Conservation (phyloP, 2,888 invertebrate genomes). For the Scaptodrosophila latifasciaeformis region DNA sequence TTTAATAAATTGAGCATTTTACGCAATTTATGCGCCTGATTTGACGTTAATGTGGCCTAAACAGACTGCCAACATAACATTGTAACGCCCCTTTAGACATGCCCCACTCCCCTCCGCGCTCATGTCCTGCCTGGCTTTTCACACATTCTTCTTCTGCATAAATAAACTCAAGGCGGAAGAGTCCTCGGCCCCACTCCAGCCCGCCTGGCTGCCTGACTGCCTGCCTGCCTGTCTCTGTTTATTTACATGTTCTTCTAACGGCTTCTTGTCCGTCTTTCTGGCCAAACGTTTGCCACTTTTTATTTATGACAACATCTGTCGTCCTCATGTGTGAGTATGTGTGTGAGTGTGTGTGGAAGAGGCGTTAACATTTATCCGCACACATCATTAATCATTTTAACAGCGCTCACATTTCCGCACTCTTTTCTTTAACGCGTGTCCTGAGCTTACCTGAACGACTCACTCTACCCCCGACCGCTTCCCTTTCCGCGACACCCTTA, state of each 20-base stretch:
- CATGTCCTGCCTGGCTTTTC: constrained; percentile 1
- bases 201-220: no score
- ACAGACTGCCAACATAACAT: constrained; percentile 41
- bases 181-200: no score
- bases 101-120: constrained; percentile 14
- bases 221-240: constrained; percentile 38
- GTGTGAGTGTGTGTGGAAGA: constrained; percentile 24
- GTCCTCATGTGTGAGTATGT: constrained; percentile 8
- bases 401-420: constrained; percentile 36
- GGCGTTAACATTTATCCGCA: constrained; percentile 60
- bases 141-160: constrained; percentile 8
- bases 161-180: neutral
- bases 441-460: constrained; percentile 1
- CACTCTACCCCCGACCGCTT: neutral
- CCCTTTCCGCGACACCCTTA: neutral
- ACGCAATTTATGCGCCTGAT: constrained; percentile 71
- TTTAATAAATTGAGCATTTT: constrained; percentile 70
- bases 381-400: constrained; percentile 74
- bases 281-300: constrained; percentile 44
- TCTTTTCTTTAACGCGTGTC: constrained; percentile 34
- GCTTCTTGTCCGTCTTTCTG: constrained; percentile 30
- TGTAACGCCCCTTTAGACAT: neutral
- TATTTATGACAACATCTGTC: constrained; percentile 69
- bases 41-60: constrained; percentile 72
- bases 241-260: constrained; percentile 54